Base-by-base conservation (phyloP, 1,140 invertebrate genomes). In the Elymnias hypermnestra region DNA sequence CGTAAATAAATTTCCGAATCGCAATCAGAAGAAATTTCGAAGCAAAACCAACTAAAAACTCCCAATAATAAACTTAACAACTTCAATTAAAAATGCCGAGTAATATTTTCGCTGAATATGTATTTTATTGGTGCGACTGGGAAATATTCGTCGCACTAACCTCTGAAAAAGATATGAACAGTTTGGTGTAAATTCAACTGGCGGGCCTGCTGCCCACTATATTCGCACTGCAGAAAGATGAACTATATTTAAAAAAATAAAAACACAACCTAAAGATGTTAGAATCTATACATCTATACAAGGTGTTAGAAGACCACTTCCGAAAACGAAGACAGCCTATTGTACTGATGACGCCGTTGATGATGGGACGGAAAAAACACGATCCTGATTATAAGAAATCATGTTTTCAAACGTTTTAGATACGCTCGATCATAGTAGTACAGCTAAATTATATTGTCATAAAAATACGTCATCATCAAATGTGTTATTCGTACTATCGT, bases 171-270 rank as follows among this genome's bases (percentile, higher is more conserved):
- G 51, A 71, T 65, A 73, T 57, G 62, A 63, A 51, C 52, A 63
- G 55, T 63, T 55, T 50, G 57, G 63, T 73, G 63, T 70, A 65
- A 73, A 69, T 72, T 57, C 64, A 61, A 57, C 54, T 51, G 56
- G 51, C 61, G 72, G 74, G 75, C 66, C 53, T 48, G 31, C 45
- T 75, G 75, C 75, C 75, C 75, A 75, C 55, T 66, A 51, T 38
- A 63, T 72, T 75, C 68, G 70, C 65, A 73, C 62, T 78, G 69
- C 70, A 75, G 65, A 72, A 70, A 73, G 63, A 75, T 73, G 70
- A 70, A 63, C 57, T 60, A 69, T 72, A 55, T 60, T 63, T 70
- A 65, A 70, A 66, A 70, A 57, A n/a, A n/a, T n/a, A n/a, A n/a
- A n/a, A n/a, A n/a, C n/a, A n/a, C n/a, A n/a, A n/a, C n/a, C n/a